Conservation (phyloP, 2,888 invertebrate genomes). For the Bellardia bayeri region DNA sequence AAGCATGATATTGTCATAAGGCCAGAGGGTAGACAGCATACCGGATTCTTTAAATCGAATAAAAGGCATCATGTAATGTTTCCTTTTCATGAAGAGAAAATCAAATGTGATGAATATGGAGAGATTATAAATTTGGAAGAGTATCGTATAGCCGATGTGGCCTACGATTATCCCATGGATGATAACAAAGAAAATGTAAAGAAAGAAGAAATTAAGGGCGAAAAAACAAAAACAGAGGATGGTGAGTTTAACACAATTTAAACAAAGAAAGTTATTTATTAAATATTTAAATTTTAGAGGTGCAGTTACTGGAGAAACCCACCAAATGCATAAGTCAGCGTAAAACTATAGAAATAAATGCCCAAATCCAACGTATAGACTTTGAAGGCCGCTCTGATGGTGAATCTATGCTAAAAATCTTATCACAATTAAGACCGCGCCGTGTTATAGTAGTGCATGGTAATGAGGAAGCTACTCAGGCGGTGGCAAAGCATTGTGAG, state of each 20-base stretch:
- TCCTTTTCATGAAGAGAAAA: slow-evolving; percentile 95
- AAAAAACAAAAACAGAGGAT: slow-evolving; percentile 73
- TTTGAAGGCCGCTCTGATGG: slow-evolving; percentile 97
- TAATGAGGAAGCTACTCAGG: slow-evolving; percentile 87
- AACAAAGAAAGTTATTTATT: neutral
- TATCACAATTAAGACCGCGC: slow-evolving; percentile 92
- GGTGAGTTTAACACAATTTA: slow-evolving; percentile 63
- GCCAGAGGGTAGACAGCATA: slow-evolving; percentile 88
- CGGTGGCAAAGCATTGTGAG: slow-evolving; percentile 89
- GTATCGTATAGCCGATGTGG: slow-evolving; percentile 91
- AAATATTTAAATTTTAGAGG: slow-evolving; percentile 80
- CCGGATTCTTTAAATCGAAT: slow-evolving; percentile 93
- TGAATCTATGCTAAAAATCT: slow-evolving; percentile 92
- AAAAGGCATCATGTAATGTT: slow-evolving; percentile 98
- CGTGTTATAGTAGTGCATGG: slow-evolving; percentile 92
- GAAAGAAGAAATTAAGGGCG: slow-evolving; percentile 77
- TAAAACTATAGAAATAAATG: slow-evolving; percentile 91
- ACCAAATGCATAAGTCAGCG: slow-evolving; percentile 93
- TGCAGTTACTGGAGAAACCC: slow-evolving; percentile 89
- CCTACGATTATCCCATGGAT: slow-evolving; percentile 80
- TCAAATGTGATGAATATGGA: slow-evolving; percentile 97
- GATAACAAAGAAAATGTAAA: slow-evolving; percentile 83
- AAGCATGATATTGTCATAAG: slow-evolving; percentile 96
- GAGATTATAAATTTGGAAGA: slow-evolving; percentile 97
- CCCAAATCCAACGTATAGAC: slow-evolving; percentile 96